phyloP scores from a whole-genome alignment of 2,797 vertebrate genomes.

The Notamacropus eugenii region DNA sequence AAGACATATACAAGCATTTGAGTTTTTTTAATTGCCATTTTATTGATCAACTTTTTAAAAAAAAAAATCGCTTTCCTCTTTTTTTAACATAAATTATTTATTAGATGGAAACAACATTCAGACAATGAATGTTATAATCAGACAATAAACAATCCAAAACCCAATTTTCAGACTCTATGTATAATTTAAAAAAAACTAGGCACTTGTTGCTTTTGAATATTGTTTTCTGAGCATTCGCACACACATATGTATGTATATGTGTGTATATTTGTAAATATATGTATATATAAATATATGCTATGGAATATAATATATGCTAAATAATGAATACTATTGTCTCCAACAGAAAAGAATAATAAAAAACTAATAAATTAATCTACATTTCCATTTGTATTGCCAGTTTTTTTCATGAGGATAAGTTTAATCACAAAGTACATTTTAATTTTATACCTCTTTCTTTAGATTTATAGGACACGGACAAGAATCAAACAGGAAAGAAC shows the following conservation, averaged over 20 bases:
- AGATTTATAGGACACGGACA: background rate
- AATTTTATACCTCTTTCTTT: background rate
- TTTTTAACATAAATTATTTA: background rate
- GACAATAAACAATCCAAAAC: background rate
- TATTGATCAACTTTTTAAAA: background rate
- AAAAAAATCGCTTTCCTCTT: background rate
- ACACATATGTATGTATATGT: too few relatives aligned
- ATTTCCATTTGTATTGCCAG: background rate
- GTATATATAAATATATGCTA: background rate
- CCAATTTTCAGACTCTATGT: background rate
- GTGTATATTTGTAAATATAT: too few relatives aligned
- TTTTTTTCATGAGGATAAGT: constrained; percentile 3
- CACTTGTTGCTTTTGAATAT: background rate
- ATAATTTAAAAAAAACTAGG: background rate
- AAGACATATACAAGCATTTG: background rate
- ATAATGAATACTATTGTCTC: background rate
- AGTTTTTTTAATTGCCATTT: background rate
- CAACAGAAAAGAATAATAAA: background rate
- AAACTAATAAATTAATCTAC: background rate
- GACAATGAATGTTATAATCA: too few relatives aligned
- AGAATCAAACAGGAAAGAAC: background rate
- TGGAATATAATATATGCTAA: background rate
- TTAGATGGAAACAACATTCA: background rate
- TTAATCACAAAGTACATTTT: background rate
- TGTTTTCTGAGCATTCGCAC: background rate